A percentile compares a stretch with the other conserved stretches of the same genome.
phyloP scores from a whole-genome alignment of 2,888 invertebrate genomes.

The Zaprionus obscuricornis region DNA sequence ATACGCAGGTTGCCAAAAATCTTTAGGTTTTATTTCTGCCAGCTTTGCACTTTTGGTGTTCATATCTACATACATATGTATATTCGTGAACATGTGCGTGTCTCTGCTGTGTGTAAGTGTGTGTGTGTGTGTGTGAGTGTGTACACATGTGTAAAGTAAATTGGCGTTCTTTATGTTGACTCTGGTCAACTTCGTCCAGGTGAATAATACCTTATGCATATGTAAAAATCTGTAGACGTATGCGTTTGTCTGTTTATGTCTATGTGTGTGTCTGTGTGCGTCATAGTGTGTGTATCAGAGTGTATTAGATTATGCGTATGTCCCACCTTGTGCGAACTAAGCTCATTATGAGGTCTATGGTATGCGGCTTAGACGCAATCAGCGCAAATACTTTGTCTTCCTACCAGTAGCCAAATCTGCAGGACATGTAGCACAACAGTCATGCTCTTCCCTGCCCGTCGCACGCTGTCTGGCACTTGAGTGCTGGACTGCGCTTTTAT shows the following conservation, averaged over 20 bases:
- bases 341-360: conserved; percentile 61
- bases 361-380: conserved; percentile 51
- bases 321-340: conserved; percentile 39
- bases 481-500: conserved; percentile 11
- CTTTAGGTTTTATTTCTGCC: conserved; percentile 8
- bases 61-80: no score
- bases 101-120: background rate
- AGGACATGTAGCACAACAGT: no score
- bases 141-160: conserved; percentile 3
- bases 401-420: background rate
- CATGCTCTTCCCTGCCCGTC: no score
- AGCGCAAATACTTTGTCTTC: conserved; percentile 36
- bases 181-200: conserved; percentile 8
- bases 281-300: no score
- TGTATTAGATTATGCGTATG: no score
- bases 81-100: no score
- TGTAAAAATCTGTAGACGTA: no score
- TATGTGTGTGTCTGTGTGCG: background rate
- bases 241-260: no score
- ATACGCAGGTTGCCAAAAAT: conserved; percentile 3
- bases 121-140: background rate
- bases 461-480: background rate
- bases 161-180: conserved; percentile 20
- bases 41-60: conserved; percentile 4
- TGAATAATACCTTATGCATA: conserved; percentile 17